Percentiles rank a stretch among this genome's conserved stretches.
Conservation (phyloP, 1,140 invertebrate species). For the Microplitis mediator region DNA sequence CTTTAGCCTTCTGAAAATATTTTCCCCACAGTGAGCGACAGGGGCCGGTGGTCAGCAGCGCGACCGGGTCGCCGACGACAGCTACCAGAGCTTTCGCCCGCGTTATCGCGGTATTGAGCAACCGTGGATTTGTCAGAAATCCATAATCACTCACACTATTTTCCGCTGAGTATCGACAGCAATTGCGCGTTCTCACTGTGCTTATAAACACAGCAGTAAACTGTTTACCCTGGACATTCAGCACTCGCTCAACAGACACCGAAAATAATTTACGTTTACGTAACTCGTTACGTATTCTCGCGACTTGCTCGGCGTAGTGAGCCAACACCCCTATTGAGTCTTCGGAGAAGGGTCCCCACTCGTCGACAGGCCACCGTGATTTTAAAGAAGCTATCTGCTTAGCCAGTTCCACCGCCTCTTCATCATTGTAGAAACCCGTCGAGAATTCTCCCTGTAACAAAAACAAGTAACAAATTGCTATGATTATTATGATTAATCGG, state of each 20-base stretch:
- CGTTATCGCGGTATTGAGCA: constrained; percentile 87
- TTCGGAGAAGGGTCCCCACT: constrained; percentile 77
- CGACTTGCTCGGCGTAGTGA: constrained; percentile 85
- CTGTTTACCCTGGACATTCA: constrained; percentile 91
- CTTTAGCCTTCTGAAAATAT: constrained; percentile 77
- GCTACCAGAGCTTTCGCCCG: constrained; percentile 86
- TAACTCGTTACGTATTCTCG: constrained; percentile 78
- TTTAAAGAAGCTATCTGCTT: constrained; percentile 74
- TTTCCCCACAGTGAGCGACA: constrained; percentile 86
- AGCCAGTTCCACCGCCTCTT: constrained; percentile 82
- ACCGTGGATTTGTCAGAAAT: constrained; percentile 83
- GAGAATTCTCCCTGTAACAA: constrained; percentile 73
- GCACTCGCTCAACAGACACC: constrained; percentile 83
- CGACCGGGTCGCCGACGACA: constrained; percentile 86
- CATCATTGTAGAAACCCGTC: constrained; percentile 84
- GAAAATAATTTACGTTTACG: constrained; percentile 75
- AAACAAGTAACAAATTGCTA: background rate
- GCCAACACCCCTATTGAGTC: constrained; percentile 84
- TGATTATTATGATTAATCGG: background rate
- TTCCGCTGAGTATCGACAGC: constrained; percentile 59
- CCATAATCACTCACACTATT: constrained; percentile 78
- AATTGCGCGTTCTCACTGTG: constrained; percentile 82
- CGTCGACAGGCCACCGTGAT: constrained; percentile 71
- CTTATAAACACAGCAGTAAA: constrained; percentile 86
- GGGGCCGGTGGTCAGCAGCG: constrained; percentile 81